Percentiles rank a stretch among this genome's conserved stretches.
Evolutionary conservation across 2,888 invertebrate genomes (phyloP).

Genomic region (Congeria kusceri): DNA sequence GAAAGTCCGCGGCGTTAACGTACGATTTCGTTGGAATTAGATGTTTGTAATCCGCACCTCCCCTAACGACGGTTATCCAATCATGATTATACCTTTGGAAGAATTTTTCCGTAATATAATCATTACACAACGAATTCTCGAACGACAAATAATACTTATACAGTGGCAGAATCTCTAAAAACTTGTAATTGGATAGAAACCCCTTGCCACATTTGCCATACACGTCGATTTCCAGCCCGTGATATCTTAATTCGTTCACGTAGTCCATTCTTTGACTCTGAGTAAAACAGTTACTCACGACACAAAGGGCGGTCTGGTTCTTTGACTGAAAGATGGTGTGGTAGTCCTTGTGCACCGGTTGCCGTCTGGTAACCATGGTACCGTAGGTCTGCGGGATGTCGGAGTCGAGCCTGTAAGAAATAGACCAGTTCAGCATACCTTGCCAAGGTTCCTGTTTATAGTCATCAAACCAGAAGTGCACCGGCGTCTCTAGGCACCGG

Average conservation of each 20-base stretch:
- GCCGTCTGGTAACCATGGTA: neutral
- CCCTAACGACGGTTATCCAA: slow-evolving; percentile 8
- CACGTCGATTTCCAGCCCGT: slow-evolving; percentile 16
- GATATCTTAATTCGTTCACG: neutral
- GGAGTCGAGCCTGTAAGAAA: slow-evolving; percentile 7
- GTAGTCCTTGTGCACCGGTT: neutral
- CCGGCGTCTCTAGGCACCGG: slow-evolving; percentile 1
- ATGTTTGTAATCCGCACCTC: neutral
- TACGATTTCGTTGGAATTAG: slow-evolving; percentile 12
- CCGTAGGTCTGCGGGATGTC: slow-evolving; percentile 13
- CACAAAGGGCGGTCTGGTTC: slow-evolving; percentile 8
- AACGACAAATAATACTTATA: slow-evolving; percentile 30
- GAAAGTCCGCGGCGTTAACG: slow-evolving; percentile 18
- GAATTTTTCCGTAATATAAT: slow-evolving; percentile 33
- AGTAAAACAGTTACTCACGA: slow-evolving; percentile 13
- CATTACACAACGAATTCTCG: slow-evolving; percentile 30
- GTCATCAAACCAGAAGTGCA: neutral
- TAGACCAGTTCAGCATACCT: slow-evolving; percentile 15
- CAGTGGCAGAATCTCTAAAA: neutral
- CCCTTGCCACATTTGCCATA: slow-evolving; percentile 6
- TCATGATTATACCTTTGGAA: slow-evolving; percentile 1
- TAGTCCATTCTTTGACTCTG: slow-evolving; percentile 7
- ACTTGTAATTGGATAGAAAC: neutral
- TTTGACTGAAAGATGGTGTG: neutral
- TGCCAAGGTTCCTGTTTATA: slow-evolving; percentile 3